Base-by-base conservation (phyloP, 64 coral and sea anemone species). In the Cladopsammia gracilis region DNA sequence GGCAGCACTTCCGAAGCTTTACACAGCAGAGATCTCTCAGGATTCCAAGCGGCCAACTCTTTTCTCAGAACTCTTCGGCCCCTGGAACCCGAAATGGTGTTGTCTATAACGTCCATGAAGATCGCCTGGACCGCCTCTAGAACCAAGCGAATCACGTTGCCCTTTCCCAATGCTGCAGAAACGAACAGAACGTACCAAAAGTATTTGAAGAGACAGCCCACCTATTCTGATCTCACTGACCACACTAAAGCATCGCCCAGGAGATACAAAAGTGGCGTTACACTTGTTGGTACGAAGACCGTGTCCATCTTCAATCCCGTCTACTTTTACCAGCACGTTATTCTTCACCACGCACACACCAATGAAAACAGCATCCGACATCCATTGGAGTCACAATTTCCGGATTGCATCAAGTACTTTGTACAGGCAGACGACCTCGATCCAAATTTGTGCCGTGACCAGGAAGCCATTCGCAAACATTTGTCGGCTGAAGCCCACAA, bases 11-110 rank as follows among this genome's bases (percentile, higher is more conserved):
- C n/a, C 23, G 77, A 93, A 65, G 34, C 61, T 0, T 18, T 94
- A 0, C 89, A 89, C 22, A 89, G 85, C 10, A 46, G 51, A 6
- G 68, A 89, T 24, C 62, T 89, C 18, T 70, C 71, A 22, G 56
- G 70, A 0, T 60, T 20, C 3, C 81, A 85, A 23, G 92, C 53
- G 2, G 53, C 53, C 3, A 56, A 56, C 53, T 56, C 53, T 1
- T 56, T 56, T 5, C 5, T 56, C 1, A 7, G 53, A 10, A 56
- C 53, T 7, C 7, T 56, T 1, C 7, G 7, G 0, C 53, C 53
- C 6, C 12, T 57, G 9, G 92, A 93, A 59, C 92, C 92, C 0
- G 92, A 93, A 19, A 93, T 93, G 92, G 22, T 86, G 5, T 15
- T 93, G 7, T 11, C 58, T 3, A 12, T 93, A 0, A 56, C 92